Conservation (phyloP, 2,888 invertebrate species). For the Allophyes oxyacanthae region DNA sequence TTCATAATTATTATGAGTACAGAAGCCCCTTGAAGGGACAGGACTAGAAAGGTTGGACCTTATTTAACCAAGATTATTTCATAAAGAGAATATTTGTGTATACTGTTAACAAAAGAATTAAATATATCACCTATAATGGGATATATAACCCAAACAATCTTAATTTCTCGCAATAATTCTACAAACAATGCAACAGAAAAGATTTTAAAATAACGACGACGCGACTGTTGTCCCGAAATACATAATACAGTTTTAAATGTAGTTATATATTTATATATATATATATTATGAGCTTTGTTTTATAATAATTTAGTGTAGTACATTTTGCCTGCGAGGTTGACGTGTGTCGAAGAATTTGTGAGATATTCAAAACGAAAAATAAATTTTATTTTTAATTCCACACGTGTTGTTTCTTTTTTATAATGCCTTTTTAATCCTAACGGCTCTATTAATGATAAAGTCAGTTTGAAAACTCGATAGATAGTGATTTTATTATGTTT, state of each 20-base stretch:
- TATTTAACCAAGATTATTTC: no score
- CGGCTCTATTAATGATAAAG: background rate
- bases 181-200: conserved; percentile 1
- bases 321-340: conserved; percentile 70
- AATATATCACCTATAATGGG: no score
- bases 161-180: background rate
- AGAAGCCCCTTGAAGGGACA: no score
- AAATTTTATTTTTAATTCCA: conserved; percentile 89
- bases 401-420: conserved; percentile 61
- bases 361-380: conserved; percentile 86
- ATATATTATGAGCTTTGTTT: conserved; percentile 87
- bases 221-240: conserved; percentile 61
- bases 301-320: conserved; percentile 78
- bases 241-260: conserved; percentile 78
- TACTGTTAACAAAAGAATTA: no score
- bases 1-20: no score
- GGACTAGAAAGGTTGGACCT: no score
- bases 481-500: no score
- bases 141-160: no score
- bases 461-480: no score
- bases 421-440: background rate
- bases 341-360: conserved; percentile 80
- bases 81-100: no score
- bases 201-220: conserved; percentile 39
- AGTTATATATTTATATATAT: conserved; percentile 83